Percentiles rank a stretch among this genome's conserved stretches.
These are phyloP conservation scores for Melipona beecheii DNA, from an alignment of 2,888 invertebrate species.

Conservation along the genomic window DNA sequence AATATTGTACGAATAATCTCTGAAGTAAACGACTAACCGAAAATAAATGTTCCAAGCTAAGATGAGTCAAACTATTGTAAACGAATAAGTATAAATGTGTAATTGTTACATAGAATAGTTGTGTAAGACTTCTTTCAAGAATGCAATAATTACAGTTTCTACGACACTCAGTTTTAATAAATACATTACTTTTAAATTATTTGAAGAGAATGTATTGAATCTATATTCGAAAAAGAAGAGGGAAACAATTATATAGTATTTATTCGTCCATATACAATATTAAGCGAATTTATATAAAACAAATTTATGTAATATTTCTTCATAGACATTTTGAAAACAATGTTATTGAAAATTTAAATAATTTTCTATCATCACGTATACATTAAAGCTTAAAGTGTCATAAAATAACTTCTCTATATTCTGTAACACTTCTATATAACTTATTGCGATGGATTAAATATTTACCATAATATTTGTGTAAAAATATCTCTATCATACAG, in stretches of 20 bases:
- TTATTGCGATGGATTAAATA: neutral
- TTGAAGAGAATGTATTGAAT: neutral
- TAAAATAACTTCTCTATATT: neutral
- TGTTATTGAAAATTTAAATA: neutral
- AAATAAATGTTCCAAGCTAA: neutral
- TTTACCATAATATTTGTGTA: conserved; percentile 4
- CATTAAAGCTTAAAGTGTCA: neutral
- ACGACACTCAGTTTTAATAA: neutral
- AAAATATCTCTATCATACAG: conserved; percentile 17
- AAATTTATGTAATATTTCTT: neutral
- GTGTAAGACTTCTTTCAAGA: neutral
- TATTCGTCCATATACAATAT: neutral
- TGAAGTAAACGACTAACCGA: neutral
- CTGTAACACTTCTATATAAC: neutral
- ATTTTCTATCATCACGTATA: neutral
- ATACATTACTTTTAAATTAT: neutral
- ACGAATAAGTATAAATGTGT: neutral
- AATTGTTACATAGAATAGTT: neutral
- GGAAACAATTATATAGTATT: neutral
- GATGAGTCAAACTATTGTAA: neutral
- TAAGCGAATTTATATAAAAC: neutral
- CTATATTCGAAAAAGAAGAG: neutral
- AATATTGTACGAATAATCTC: neutral
- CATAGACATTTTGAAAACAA: neutral
- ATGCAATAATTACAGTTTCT: neutral